Conservation (phyloP, 2,797 vertebrate species). For the Oophaga sylvatica region DNA sequence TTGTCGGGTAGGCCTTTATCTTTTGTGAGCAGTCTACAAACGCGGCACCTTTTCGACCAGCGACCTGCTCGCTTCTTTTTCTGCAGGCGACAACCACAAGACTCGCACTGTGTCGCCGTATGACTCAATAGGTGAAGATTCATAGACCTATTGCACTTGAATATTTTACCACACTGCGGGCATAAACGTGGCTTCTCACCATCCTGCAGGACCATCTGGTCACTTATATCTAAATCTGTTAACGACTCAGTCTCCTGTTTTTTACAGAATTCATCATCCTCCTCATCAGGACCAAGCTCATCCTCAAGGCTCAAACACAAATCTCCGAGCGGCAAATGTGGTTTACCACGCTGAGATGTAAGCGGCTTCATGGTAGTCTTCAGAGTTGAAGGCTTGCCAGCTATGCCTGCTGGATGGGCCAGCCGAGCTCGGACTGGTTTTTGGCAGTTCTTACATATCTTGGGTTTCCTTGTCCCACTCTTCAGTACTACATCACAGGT, state of each 20-base stretch:
- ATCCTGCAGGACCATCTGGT: background rate
- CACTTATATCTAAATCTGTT: background rate
- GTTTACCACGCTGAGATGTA: no score
- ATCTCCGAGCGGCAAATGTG: background rate
- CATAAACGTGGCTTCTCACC: constrained; percentile 29
- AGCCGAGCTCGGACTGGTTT: background rate
- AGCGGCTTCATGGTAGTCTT: background rate
- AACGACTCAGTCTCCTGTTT: background rate
- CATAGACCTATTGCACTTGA: constrained; percentile 13
- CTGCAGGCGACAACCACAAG: constrained; percentile 40
- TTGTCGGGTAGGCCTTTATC: background rate
- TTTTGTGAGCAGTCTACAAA: constrained; percentile 32
- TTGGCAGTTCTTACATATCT: constrained; percentile 34
- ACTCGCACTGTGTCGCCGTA: constrained; percentile 23
- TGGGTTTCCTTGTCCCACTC: background rate
- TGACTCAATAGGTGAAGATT: constrained; percentile 44
- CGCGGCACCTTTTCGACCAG: constrained; percentile 39
- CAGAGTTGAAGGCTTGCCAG: background rate
- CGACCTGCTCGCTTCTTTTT: constrained; percentile 34
- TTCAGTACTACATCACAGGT: background rate
- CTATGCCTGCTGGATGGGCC: background rate
- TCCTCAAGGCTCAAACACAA: background rate
- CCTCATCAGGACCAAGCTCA: background rate
- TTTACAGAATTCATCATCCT: background rate
- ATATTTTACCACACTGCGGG: constrained; percentile 37